These are phyloP conservation scores for Synergus itoensis DNA, from an alignment of 2,888 invertebrate species.

Conservation along the genomic window DNA sequence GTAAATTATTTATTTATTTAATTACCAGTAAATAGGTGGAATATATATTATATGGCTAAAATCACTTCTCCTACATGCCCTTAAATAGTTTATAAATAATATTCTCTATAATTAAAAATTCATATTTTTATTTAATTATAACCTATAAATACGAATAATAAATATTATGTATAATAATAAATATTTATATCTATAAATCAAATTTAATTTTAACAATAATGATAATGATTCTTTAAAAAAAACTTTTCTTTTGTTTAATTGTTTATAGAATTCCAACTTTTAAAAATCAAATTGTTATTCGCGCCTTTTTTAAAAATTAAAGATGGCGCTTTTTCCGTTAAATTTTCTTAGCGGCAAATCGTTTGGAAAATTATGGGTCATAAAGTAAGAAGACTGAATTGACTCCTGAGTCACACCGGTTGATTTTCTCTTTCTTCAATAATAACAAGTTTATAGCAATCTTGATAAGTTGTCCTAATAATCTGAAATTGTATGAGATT, in stretches of 20 bases:
- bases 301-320: background rate
- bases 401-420: background rate
- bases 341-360: constrained; percentile 1
- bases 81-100: too few relatives aligned
- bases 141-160: too few relatives aligned
- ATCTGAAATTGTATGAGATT: background rate
- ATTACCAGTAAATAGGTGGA: too few relatives aligned
- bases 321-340: constrained; percentile 20
- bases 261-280: background rate
- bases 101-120: too few relatives aligned
- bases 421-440: background rate
- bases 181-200: background rate
- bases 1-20: too few relatives aligned
- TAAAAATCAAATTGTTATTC: background rate
- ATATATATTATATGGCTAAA: too few relatives aligned
- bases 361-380: background rate
- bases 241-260: background rate
- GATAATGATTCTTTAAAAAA: background rate
- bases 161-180: too few relatives aligned
- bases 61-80: too few relatives aligned
- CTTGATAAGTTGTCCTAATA: background rate
- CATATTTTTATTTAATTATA: too few relatives aligned
- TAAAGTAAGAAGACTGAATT: background rate
- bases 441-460: background rate
- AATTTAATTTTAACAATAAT: background rate